Percentiles rank a stretch among this genome's conserved stretches.
phyloP scores from a whole-genome alignment of 2,888 invertebrate species.

The Calameuta idolon region DNA sequence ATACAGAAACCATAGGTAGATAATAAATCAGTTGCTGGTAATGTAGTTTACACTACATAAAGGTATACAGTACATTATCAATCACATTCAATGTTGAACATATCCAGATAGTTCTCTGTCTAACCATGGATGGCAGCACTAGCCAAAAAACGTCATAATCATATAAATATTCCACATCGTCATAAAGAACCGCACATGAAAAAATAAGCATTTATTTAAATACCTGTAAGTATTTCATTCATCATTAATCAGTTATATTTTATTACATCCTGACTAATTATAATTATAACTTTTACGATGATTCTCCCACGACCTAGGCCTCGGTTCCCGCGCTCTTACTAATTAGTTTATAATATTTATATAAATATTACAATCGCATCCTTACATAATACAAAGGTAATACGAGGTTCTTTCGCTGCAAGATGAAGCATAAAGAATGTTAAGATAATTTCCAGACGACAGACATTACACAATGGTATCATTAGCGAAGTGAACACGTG shows the following conservation, averaged over 20 bases:
- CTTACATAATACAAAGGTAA: background rate
- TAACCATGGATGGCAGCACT: background rate
- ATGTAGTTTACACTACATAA: background rate
- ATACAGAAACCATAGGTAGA: background rate
- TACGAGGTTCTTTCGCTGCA: background rate
- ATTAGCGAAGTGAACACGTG: background rate
- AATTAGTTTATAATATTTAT: background rate
- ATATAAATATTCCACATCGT: background rate
- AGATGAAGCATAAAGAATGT: background rate
- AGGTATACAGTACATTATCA: background rate
- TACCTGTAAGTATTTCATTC: background rate
- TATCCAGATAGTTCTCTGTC: background rate
- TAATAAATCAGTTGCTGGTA: background rate
- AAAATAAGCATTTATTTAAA: background rate
- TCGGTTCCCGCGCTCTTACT: background rate
- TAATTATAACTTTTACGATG: background rate
- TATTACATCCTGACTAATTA: background rate
- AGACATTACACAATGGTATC: background rate
- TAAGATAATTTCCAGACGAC: background rate
- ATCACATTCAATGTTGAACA: background rate
- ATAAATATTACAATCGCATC: background rate
- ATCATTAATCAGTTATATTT: background rate
- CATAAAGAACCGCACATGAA: background rate
- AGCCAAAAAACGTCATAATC: background rate
- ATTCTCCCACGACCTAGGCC: background rate